These are phyloP conservation scores for Anagyrus pseudococci DNA, from an alignment of 2,888 invertebrate species.

Conservation along the genomic window DNA sequence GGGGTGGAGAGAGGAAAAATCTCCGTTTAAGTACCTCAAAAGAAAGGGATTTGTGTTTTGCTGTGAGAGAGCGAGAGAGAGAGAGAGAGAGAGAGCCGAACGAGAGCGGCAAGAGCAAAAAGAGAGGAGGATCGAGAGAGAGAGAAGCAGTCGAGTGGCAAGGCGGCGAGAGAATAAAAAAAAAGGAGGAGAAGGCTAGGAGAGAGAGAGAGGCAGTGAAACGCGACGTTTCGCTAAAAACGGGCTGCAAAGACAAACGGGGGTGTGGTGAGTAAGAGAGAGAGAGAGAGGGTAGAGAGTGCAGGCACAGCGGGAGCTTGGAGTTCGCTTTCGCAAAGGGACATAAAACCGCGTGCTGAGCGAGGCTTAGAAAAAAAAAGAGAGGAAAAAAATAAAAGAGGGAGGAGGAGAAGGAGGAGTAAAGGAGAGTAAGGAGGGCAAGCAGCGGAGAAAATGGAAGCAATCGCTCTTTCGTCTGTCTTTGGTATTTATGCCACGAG, in stretches of 20 bases:
- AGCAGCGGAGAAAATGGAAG: slow-evolving; percentile 22
- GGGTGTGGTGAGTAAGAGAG: no score
- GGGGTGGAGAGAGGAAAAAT: no score
- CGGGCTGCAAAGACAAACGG: no score
- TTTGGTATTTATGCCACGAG: slow-evolving; percentile 25
- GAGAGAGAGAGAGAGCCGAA: no score
- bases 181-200: background rate
- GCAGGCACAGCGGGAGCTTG: no score
- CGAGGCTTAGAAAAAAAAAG: slow-evolving; percentile 10
- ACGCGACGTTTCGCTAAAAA: no score
- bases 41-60: background rate
- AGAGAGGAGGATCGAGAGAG: background rate
- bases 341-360: no score
- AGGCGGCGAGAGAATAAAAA: slow-evolving; percentile 13
- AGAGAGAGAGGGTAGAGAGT: no score
- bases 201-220: no score
- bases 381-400: slow-evolving; percentile 17
- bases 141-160: no score
- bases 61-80: background rate
- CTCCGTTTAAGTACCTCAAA: background rate
- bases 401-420: background rate
- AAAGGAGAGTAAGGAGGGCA: background rate
- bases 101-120: no score
- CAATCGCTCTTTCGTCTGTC: slow-evolving; percentile 26
- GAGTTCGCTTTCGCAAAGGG: no score